Base-by-base conservation (phyloP, 2,888 invertebrate genomes). In the Polylopha cassiicola region DNA sequence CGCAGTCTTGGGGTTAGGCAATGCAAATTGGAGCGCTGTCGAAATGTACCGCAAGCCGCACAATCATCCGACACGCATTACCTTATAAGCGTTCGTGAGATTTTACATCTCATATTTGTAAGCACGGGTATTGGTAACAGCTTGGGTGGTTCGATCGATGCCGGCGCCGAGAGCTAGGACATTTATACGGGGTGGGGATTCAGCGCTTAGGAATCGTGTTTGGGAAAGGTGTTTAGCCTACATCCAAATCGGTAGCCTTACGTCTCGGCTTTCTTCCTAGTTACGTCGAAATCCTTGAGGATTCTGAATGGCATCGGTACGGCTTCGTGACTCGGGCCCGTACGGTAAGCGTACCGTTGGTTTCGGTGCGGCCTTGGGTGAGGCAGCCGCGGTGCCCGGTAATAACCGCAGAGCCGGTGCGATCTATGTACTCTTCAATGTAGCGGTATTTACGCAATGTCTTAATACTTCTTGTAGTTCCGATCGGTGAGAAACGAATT, bases 261-360 rank as follows among this genome's bases (percentile, higher is more conserved):
- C n/a, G n/a, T n/a, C n/a, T n/a, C n/a, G n/a, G n/a, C n/a, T n/a
- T n/a, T n/a, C n/a, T n/a, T n/a, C n/a, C n/a, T n/a, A n/a, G n/a
- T n/a, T n/a, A n/a, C n/a, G n/a, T n/a, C n/a, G 53, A 58, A 57
- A 58, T 58, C 52, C 55, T 53, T 50, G 55, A 53, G 41, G 54
- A 47, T 24, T 37, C 42, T 53, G 44, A 51, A 62, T 58, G 54
- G 57, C 60, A 61, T 65, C 66, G 64, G 58, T 55, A 58, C 54
- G 53, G 49, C 59, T 57, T 77, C 77, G 79, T 79, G 80, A 79
- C 78, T 70, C 24, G 24, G 33, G 36, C 26, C 4, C 4, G 39
- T 65, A 75, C 73, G 65, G 77, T 75, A 71, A 72, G 61, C 68
- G 65, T 64, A 75, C 75, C 73, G 78, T 73, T 73, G 60, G 65